A percentile compares a stretch with the other conserved stretches of the same genome.
These are phyloP conservation scores for Oreochromis aureus DNA, from an alignment of 2,113 vertebrate species.

Conservation along the genomic window DNA sequence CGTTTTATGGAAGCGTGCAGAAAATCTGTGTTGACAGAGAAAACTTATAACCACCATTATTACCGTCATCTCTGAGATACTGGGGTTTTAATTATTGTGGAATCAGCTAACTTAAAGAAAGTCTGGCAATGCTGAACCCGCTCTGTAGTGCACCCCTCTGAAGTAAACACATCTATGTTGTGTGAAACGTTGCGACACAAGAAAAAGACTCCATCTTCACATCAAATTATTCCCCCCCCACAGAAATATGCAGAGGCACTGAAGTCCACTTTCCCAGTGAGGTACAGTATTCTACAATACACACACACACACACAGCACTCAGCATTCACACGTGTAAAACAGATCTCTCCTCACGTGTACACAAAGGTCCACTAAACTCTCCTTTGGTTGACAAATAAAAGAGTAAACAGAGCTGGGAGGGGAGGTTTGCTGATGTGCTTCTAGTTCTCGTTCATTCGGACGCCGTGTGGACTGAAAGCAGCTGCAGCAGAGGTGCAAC, in stretches of 20 bases:
- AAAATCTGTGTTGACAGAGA: neutral
- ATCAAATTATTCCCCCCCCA: neutral
- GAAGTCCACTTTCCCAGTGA: neutral
- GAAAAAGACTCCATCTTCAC: neutral
- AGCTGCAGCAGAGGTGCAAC: conserved; percentile 39
- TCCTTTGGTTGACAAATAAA: conserved; percentile 33
- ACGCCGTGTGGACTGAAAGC: neutral
- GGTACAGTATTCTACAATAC: neutral
- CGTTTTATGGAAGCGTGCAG: neutral
- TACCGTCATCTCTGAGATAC: accelerated
- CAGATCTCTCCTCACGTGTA: neutral
- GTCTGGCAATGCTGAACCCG: accelerated
- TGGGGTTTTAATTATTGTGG: accelerated
- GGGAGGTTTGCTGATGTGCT: conserved; percentile 2
- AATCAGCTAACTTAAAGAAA: neutral
- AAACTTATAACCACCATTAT: neutral
- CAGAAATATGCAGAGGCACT: conserved; percentile 14
- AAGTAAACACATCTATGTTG: neutral
- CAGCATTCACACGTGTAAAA: neutral
- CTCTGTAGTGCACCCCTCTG: neutral
- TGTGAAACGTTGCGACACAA: neutral
- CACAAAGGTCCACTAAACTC: neutral
- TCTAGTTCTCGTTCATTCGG: neutral
- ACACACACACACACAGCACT: neutral
- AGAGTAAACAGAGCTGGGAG: neutral